Evolutionary conservation across 2,113 vertebrate species (phyloP).

Genomic region (Eulemur macaco): DNA sequence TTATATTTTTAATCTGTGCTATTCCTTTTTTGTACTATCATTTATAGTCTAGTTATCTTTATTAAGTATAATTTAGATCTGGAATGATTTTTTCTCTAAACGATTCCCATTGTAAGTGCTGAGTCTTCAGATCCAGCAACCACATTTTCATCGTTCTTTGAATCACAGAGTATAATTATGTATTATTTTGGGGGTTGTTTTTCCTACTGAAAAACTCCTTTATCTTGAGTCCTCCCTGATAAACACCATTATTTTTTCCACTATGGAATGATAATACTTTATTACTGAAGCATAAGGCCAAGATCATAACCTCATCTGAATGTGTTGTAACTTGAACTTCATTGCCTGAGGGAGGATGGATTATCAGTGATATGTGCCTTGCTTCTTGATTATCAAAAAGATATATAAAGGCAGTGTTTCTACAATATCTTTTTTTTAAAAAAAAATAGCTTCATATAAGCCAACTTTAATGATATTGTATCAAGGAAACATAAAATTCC

Average conservation of each 20-base stretch:
- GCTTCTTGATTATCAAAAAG: constrained; percentile 13
- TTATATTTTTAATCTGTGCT: neutral
- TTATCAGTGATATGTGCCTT: constrained; percentile 31
- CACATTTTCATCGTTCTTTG: neutral
- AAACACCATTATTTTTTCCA: neutral
- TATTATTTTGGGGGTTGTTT: neutral
- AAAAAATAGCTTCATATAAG: neutral
- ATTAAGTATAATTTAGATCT: neutral
- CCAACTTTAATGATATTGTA: neutral
- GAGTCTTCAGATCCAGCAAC: neutral
- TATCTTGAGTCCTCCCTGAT: neutral
- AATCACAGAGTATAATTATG: neutral
- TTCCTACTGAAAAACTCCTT: neutral
- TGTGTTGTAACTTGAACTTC: constrained; percentile 42
- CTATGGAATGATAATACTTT: neutral
- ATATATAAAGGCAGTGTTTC: neutral
- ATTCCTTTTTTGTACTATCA: neutral
- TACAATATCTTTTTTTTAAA: neutral
- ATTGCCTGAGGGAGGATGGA: neutral
- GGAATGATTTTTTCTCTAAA: neutral
- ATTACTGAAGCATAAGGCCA: neutral
- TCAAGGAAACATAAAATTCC: neutral
- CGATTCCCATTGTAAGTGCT: neutral
- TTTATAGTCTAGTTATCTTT: neutral
- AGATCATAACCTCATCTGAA: constrained; percentile 21